Base-by-base conservation (phyloP, 2,888 invertebrate genomes). In the Lissocephala sabroskyi region DNA sequence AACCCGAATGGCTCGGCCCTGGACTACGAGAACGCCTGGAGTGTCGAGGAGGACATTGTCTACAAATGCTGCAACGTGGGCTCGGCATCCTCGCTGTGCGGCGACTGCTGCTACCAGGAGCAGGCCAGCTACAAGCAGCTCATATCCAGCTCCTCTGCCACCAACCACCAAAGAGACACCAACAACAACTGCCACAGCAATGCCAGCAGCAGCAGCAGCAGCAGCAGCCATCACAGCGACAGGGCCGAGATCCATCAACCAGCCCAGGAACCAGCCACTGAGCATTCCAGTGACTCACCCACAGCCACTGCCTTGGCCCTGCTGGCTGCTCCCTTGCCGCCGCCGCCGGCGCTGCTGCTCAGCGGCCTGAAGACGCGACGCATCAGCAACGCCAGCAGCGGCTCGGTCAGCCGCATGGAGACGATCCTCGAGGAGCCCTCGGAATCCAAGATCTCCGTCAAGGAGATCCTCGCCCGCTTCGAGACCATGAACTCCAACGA, bases 361-460 rank as follows among this genome's bases (percentile, higher is more conserved):
- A 58, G 53, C 9, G 55, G 36, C 6, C 23, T 3, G 7, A 82
- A 82, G 54, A 76, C 79, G 42, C 78, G 85, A 9, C 76, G 85
- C 19, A 79, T 79, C 10, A 85, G 85, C 65, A 74, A 84, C 23
- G 82, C 85, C 19, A 85, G 84, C 67, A 82, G 67, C 83, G 83
- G 83, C 46, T 89, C 89, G 76, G 88, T 87, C 81, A 90, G 85
- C 65, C 89, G 89, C 82, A 93, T 93, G 93, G 93, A 92, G 84
- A 93, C 93, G 41, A 93, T 93, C 58, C 88, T 91, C 50, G 93
- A 93, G 82, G 93, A 93, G 76, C 88, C 88, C 28, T 86, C 86
- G 37, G 93, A 93, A 80, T 90, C 90, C n/a, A 93, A 94, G 86
- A 88, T 93, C 74, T 93, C 93, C 58, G 93, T 93, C 59, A 91